phyloP scores from a whole-genome alignment of 2,888 invertebrate species.

The Epistrophe eligans region DNA sequence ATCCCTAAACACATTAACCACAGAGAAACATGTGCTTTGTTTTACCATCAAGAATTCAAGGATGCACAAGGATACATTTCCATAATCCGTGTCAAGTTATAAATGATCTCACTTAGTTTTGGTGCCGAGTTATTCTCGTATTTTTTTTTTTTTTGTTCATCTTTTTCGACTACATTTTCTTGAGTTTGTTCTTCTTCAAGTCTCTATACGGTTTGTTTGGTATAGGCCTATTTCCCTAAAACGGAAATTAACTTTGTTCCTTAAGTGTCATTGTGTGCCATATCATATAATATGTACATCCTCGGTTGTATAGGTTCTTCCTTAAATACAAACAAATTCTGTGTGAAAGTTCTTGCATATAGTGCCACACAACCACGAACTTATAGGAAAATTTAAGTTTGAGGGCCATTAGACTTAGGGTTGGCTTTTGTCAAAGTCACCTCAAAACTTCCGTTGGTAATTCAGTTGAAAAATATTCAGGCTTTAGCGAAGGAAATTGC shows the following conservation, averaged over 20 bases:
- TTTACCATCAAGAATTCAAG: constrained; percentile 33
- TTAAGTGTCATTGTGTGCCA: constrained; percentile 50
- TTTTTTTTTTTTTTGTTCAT: background rate
- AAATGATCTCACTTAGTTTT: constrained; percentile 59
- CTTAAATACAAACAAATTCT: constrained; percentile 5
- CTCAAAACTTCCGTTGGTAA: constrained; percentile 47
- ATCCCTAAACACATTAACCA: constrained; percentile 31
- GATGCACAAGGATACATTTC: constrained; percentile 43
- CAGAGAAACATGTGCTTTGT: constrained; percentile 42
- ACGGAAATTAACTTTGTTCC: constrained; percentile 70
- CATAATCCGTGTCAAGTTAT: constrained; percentile 42
- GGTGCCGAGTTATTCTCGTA: background rate
- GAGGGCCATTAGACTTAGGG: constrained; percentile 45
- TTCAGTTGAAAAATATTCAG: constrained; percentile 27
- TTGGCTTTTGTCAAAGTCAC: constrained; percentile 50
- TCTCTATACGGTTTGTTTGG: background rate
- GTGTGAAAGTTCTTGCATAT: background rate
- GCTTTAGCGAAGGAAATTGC: constrained; percentile 23
- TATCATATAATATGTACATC: constrained; percentile 18
- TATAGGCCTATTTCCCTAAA: constrained; percentile 41
- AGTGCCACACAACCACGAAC: background rate
- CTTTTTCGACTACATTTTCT: background rate
- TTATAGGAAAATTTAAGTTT: constrained; percentile 22
- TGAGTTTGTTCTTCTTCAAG: constrained; percentile 5
- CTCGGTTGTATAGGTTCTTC: background rate